Evolutionary conservation across 2,113 vertebrate species (phyloP).

Genomic region (Saccopteryx bilineata): DNA sequence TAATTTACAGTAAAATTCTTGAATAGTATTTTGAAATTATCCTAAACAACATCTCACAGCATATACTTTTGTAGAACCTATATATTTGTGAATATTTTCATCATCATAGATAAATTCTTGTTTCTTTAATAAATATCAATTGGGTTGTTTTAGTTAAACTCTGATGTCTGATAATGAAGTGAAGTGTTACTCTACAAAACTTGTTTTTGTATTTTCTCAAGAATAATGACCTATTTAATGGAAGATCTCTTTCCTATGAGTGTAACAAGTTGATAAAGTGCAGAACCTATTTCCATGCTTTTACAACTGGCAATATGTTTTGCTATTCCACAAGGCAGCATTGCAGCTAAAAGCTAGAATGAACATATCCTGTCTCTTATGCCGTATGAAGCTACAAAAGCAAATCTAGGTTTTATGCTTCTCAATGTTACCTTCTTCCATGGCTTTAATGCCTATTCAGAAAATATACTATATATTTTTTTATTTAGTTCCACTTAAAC

Average conservation of each 20-base stretch:
- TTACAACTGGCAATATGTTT: slow-evolving; percentile 60
- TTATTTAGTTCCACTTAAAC: neutral
- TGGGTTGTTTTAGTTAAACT: slow-evolving; percentile 40
- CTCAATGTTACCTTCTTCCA: neutral
- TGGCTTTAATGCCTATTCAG: slow-evolving; percentile 18
- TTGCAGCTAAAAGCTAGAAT: slow-evolving; percentile 56
- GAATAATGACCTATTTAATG: slow-evolving; percentile 47
- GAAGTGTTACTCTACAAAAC: slow-evolving; percentile 39
- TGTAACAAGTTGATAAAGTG: slow-evolving; percentile 70
- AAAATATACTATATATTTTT: neutral
- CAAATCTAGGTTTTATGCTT: neutral
- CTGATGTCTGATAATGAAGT: slow-evolving; percentile 38
- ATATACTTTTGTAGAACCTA: neutral
- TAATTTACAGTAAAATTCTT: slow-evolving; percentile 12
- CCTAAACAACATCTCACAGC: neutral
- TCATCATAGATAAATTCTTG: neutral
- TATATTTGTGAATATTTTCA: neutral
- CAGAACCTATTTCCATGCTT: neutral
- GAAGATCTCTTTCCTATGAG: slow-evolving; percentile 63
- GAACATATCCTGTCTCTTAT: slow-evolving; percentile 36
- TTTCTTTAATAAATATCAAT: slow-evolving; percentile 9
- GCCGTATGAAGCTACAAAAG: slow-evolving; percentile 48
- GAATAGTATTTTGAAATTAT: slow-evolving; percentile 18
- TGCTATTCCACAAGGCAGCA: slow-evolving; percentile 45
- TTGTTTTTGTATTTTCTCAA: slow-evolving; percentile 64